Evolutionary conservation across 1,140 invertebrate genomes (phyloP).

Genomic region (Heliconius hermathena): DNA sequence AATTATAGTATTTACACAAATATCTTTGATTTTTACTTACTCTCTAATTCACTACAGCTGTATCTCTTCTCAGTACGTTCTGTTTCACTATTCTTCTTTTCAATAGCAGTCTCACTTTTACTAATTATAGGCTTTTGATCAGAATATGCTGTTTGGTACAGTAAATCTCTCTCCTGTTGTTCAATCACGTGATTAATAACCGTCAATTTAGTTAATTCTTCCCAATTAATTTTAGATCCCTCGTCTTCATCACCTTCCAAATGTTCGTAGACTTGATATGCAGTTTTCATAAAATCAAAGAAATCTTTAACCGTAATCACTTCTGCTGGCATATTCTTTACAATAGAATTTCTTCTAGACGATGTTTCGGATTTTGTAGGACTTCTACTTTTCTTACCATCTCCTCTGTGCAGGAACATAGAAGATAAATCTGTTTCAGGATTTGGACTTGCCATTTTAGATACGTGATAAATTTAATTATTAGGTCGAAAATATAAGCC

Average conservation of each 20-base stretch:
- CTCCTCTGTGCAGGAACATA: conserved; percentile 67
- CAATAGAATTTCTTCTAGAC: conserved; percentile 54
- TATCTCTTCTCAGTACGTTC: conserved; percentile 57
- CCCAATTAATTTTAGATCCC: conserved; percentile 85
- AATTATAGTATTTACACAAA: not conserved
- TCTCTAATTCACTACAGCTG: conserved; percentile 73
- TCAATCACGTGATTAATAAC: conserved; percentile 76
- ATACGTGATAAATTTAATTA: conserved; percentile 15
- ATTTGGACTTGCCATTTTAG: conserved; percentile 65
- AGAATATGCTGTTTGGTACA: conserved; percentile 59
- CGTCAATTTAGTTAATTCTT: conserved; percentile 80
- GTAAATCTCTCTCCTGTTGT: conserved; percentile 69
- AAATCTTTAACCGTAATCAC: conserved; percentile 86
- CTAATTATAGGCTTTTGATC: conserved; percentile 60
- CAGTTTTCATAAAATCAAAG: conserved; percentile 87
- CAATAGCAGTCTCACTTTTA: conserved; percentile 67
- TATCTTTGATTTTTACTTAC: conserved; percentile 37
- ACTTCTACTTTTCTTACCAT: conserved; percentile 53
- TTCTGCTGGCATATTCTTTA: conserved; percentile 60
- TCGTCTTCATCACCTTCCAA: conserved; percentile 83
- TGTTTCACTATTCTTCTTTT: conserved; percentile 52
- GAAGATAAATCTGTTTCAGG: conserved; percentile 62
- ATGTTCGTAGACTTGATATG: conserved; percentile 86
- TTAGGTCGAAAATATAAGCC: conserved; percentile 28
- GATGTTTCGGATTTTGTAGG: conserved; percentile 48